Evolutionary conservation across 2,113 vertebrate species (phyloP).

Genomic region (Anoplopoma fimbria): DNA sequence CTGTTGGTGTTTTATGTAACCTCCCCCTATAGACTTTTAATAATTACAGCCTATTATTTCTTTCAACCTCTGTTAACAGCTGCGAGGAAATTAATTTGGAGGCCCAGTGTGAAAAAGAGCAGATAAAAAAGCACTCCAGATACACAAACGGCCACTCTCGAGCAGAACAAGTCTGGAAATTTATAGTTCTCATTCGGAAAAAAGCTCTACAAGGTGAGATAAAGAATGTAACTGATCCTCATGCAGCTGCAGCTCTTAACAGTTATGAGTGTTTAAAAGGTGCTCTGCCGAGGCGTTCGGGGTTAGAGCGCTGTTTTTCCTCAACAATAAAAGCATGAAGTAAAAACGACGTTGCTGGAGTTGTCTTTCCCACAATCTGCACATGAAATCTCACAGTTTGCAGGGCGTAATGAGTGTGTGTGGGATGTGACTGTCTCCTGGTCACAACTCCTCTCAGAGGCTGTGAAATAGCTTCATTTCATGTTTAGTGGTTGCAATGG

Average conservation of each 20-base stretch:
- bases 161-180: slow-evolving; percentile 47
- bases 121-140: slow-evolving; percentile 21
- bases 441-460: slow-evolving; percentile 12
- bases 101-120: slow-evolving; percentile 17
- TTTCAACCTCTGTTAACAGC: slow-evolving; percentile 71
- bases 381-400: slow-evolving; percentile 22
- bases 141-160: slow-evolving; percentile 21
- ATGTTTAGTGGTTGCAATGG: slow-evolving; percentile 26
- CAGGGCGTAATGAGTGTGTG: slow-evolving; percentile 6
- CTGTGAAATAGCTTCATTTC: slow-evolving; percentile 26
- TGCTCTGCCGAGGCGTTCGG: slow-evolving; percentile 41
- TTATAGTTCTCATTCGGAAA: slow-evolving; percentile 57
- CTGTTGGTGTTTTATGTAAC: slow-evolving; percentile 62
- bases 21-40: slow-evolving; percentile 55
- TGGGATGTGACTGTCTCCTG: slow-evolving; percentile 12
- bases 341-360: slow-evolving; percentile 55
- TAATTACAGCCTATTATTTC: slow-evolving; percentile 61
- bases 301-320: slow-evolving; percentile 52
- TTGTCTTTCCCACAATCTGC: slow-evolving; percentile 54
- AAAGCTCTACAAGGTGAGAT: slow-evolving; percentile 70
- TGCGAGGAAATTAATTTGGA: slow-evolving; percentile 73
- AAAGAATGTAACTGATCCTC: slow-evolving; percentile 73
- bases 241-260: slow-evolving; percentile 70
- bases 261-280: slow-evolving; percentile 60
- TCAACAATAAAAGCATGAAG: slow-evolving; percentile 68